These are phyloP conservation scores for Zoanthus solanderi DNA, from an alignment of 92 coral and sea anemone species.

Conservation along the genomic window DNA sequence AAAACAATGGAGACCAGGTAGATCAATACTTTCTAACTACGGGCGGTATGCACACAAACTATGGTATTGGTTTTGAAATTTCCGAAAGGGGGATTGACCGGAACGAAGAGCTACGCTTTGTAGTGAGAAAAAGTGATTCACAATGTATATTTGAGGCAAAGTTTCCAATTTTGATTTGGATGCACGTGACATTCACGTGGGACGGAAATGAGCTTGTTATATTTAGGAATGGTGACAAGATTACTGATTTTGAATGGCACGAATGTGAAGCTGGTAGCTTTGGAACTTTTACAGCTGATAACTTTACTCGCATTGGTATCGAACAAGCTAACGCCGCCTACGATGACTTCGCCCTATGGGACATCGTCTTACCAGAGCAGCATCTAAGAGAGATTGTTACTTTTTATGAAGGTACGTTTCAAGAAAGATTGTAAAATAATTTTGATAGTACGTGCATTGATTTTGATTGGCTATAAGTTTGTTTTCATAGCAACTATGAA, in stretches of 20 bases:
- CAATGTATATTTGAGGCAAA: neutral
- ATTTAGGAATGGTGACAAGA: conserved; percentile 8
- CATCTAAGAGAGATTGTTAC: conserved; percentile 4
- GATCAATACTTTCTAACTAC: neutral
- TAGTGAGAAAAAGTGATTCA: conserved; percentile 5
- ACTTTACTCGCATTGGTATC: neutral
- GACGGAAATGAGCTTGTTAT: conserved; percentile 2
- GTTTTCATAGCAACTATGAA: neutral
- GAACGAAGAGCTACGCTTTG: neutral
- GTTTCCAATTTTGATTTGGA: conserved; percentile 36
- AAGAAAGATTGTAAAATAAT: too few relatives aligned
- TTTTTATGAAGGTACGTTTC: conserved; percentile 9
- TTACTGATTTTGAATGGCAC: conserved; percentile 12
- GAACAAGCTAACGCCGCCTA: conserved; percentile 8
- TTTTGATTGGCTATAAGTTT: neutral
- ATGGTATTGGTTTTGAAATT: conserved; percentile 28
- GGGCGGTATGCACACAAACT: neutral
- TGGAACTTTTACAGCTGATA: neutral
- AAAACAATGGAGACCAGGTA: neutral
- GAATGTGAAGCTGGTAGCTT: neutral
- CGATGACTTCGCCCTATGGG: conserved; percentile 36
- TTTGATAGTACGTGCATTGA: neutral
- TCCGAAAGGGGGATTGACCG: neutral
- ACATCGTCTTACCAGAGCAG: neutral
- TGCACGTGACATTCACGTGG: conserved; percentile 45